phyloP scores from a whole-genome alignment of 1,140 invertebrate genomes.

The Zaprionus nigranus region DNA sequence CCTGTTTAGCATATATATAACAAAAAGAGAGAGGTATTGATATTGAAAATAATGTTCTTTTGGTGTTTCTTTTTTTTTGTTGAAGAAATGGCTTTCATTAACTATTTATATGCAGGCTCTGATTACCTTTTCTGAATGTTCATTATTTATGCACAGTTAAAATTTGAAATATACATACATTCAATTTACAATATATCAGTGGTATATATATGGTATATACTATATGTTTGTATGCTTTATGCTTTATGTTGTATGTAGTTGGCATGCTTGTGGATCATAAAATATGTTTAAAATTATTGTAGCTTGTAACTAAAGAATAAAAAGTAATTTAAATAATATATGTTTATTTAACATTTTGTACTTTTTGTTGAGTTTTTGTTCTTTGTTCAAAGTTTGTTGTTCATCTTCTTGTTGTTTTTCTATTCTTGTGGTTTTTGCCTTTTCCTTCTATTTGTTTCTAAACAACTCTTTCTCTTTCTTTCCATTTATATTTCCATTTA shows the following conservation, averaged over 20 bases:
- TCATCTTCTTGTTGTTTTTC: conserved; percentile 26
- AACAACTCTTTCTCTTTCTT: conserved; percentile 44
- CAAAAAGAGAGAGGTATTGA: conserved; percentile 18
- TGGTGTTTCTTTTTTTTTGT: conserved; percentile 18
- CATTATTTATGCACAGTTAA: conserved; percentile 44
- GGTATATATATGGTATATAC: conserved; percentile 25
- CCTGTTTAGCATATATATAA: conserved; percentile 14
- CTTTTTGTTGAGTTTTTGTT: conserved; percentile 81
- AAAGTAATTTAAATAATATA: conserved; percentile 78
- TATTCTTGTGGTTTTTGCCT: conserved; percentile 19
- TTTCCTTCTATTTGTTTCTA: conserved; percentile 2
- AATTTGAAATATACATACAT: conserved; percentile 48
- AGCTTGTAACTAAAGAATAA: conserved; percentile 70
- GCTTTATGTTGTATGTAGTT: conserved; percentile 26
- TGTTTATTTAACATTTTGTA: conserved; percentile 82
- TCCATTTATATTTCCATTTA: conserved; percentile 32
- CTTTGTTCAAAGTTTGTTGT: conserved; percentile 54
- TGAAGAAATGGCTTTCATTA: conserved; percentile 46
- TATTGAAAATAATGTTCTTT: conserved; percentile 19
- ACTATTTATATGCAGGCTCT: conserved; percentile 29
- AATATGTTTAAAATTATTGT: conserved; percentile 55
- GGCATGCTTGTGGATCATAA: conserved; percentile 49
- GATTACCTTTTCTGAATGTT: conserved; percentile 24
- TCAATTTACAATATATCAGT: conserved; percentile 23
- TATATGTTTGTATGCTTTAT: conserved; percentile 27